Evolutionary conservation across 30 jellyfish, hydroid and myxozoan genomes (phyloP), one percentile per base, ranked within the genome.

Genomic region (Chrysaora quinquecirrha): DNA sequence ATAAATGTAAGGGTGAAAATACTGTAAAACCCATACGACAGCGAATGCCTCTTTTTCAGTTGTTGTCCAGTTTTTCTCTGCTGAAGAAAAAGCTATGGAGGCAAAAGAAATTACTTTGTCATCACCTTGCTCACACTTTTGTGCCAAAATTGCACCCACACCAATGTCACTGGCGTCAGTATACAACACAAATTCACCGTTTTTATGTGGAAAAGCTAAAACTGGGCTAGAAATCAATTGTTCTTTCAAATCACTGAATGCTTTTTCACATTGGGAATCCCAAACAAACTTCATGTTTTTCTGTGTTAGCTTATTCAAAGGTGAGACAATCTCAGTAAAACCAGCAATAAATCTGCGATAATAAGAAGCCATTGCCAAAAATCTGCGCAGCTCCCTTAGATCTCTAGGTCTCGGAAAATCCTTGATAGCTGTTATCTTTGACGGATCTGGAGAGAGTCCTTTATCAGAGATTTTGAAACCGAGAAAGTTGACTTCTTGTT

Each of bases 1-100:
- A 34, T 28, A 64, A 24, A 78, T 7, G 34, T 78, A 78, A 3
- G 87, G 19, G n/a, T 32, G 89, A 67, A 65, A 78, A 78, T 65
- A 50, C 21, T 63, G 21, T 34, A 78, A 33, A 33, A 46, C 80
- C 70, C 87, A 61, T 3, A 78, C 75, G 12, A 78, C 34, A 14
- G 89, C 89, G 21, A 10, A 50, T 28, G 66, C 50, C 29, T 69
- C 81, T 25, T 69, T 69, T 25, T n/a, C n/a, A n/a, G n/a, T n/a
- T n/a, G n/a, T n/a, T n/a, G n/a, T n/a, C n/a, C n/a, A n/a, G n/a
- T n/a, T n/a, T n/a, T n/a, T n/a, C n/a, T n/a, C n/a, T n/a, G n/a
- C n/a, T n/a, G n/a, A n/a, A n/a, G n/a, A n/a, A n/a, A n/a, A n/a
- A n/a, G n/a, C n/a, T n/a, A n/a, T n/a, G n/a, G n/a, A n/a, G n/a